Evolutionary conservation across 92 coral and sea anemone species (phyloP), one percentile per base, ranked within the genome.

Genomic region (Epizoanthus fatuus): DNA sequence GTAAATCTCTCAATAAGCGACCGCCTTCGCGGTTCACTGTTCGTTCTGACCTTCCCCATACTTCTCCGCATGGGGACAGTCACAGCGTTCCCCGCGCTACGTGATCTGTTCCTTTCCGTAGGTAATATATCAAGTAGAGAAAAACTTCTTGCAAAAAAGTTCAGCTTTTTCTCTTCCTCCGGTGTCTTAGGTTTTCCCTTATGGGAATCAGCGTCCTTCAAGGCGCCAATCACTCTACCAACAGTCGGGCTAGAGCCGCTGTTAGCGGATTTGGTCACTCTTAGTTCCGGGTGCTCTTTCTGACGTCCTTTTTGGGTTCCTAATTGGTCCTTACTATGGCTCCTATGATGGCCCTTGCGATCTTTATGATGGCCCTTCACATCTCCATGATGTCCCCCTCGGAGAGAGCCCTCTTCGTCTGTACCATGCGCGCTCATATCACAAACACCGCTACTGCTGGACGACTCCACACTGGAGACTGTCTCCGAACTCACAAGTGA

Each of bases 1-100:
- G 98, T 90, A 51, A 95, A 84, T 68, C 93, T 84, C 59, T 95
- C 98, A 12, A 95, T 95, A 12, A 92, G 72, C 37, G 98, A 95
- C 54, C 93, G 88, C 80, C 98, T 79, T 10, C 90, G 80, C 13
- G 91, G 86, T 35, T 81, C 86, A 11, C 69, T 84, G 84, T 91
- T 87, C 65, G 75, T 20, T 83, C 80, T 89, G 35, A 83, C 86
- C 47, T 90, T 95, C 42, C 47, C 88, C 1, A 67, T 35, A n/a
- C 88, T 65, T 40, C 96, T 80, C 57, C 98, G 94, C 40, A 77
- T 47, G 60, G 84, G 88, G 17, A 93, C 90, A 22, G 93, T 63
- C 81, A 55, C 72, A 7, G 91, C 42, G 42, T 86, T 90, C 71
- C 86, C 96, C 12, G 80, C 47, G 25, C 91, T 91, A 51, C 59